Evolutionary conservation across 2,797 vertebrate genomes (phyloP).

Genomic region (Phylloscopus collybita): DNA sequence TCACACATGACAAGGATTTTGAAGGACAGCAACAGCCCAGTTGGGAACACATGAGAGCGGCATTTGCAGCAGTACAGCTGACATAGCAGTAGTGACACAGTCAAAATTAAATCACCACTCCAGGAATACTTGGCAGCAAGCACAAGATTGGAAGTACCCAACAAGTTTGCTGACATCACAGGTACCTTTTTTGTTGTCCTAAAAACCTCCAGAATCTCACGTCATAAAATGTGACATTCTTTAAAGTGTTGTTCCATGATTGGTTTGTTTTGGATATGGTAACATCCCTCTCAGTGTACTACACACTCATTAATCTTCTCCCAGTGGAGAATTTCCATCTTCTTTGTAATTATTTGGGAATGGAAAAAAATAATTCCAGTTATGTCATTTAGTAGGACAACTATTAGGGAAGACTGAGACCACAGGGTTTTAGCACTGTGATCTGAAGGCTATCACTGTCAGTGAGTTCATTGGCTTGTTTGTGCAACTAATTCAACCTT

Average conservation of each 20-base stretch:
- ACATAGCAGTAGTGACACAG: slow-evolving; percentile 24
- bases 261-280: neutral
- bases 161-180: neutral
- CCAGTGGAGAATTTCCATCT: neutral
- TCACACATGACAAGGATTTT: neutral
- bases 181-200: neutral
- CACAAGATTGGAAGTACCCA: neutral
- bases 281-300: neutral
- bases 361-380: neutral
- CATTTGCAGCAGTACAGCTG: neutral
- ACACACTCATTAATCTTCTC: neutral
- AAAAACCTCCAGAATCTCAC: neutral
- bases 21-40: slow-evolving; percentile 59
- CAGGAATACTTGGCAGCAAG: slow-evolving; percentile 2
- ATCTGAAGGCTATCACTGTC: neutral
- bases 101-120: slow-evolving; percentile 16
- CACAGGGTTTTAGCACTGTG: neutral
- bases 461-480: neutral
- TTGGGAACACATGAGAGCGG: neutral
- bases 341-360: neutral
- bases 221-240: neutral
- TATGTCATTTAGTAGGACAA: neutral
- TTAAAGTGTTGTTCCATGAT: neutral
- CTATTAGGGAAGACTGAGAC: neutral
- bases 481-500: neutral